Evolutionary conservation across 30 jellyfish, hydroid and myxozoan genomes (phyloP).

Genomic region (Morbakka virulenta): DNA sequence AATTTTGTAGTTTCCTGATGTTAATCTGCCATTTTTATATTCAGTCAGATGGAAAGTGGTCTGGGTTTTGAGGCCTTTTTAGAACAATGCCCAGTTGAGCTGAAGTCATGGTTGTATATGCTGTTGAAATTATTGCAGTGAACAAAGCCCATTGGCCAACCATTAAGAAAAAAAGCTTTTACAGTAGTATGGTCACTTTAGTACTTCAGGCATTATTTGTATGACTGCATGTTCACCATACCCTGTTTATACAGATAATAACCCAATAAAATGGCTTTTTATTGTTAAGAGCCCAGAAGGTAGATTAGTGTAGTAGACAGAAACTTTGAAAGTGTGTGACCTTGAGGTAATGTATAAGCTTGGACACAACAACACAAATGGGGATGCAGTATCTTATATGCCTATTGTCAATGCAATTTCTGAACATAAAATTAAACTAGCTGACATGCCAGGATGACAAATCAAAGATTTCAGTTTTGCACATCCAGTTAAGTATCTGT

Average conservation of each 20-base stretch:
- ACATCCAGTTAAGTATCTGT: slow-evolving; percentile 2
- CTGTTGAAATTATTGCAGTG: not conserved
- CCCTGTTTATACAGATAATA: slow-evolving; percentile 48
- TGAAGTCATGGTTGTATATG: slow-evolving; percentile 28
- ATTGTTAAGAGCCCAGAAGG: slow-evolving; percentile 24
- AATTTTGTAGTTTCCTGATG: slow-evolving; percentile 21
- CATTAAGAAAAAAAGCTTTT: too few relatives aligned
- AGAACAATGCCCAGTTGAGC: slow-evolving; percentile 12
- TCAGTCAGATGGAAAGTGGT: slow-evolving; percentile 25
- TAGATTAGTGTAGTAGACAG: slow-evolving; percentile 40
- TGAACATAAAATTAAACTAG: slow-evolving; percentile 17
- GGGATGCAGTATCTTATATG: slow-evolving; percentile 51
- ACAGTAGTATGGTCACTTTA: too few relatives aligned
- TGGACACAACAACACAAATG: slow-evolving; percentile 39
- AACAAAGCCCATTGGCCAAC: slow-evolving; percentile 9
- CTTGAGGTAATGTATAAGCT: slow-evolving; percentile 41
- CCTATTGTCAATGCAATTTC: slow-evolving; percentile 37
- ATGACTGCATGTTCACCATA: slow-evolving; percentile 37
- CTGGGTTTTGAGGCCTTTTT: slow-evolving; percentile 33
- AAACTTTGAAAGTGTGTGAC: slow-evolving; percentile 34
- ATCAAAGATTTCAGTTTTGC: slow-evolving; percentile 17
- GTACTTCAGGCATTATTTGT: too few relatives aligned
- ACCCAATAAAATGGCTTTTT: slow-evolving; percentile 43
- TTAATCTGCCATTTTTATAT: slow-evolving; percentile 14
- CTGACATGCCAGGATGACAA: slow-evolving; percentile 29